phyloP scores from a whole-genome alignment of 2,113 vertebrate genomes.

The Ramphastos sulfuratus region DNA sequence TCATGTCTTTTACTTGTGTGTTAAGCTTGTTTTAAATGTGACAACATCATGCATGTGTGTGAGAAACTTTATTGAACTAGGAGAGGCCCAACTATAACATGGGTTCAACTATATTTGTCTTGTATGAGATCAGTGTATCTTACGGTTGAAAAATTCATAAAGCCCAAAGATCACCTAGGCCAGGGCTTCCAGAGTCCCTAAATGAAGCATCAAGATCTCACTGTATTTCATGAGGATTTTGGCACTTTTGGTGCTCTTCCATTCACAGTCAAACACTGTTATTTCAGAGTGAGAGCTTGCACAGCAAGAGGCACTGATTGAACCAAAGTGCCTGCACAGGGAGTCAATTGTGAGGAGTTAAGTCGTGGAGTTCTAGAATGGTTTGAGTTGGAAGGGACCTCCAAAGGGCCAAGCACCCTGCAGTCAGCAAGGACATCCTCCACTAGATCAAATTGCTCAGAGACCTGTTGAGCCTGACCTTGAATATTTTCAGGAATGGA shows the following conservation, averaged over 20 bases:
- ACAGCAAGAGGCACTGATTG: not conserved
- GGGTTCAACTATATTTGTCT: not conserved
- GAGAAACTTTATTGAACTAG: not conserved
- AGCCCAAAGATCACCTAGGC: fast-evolving
- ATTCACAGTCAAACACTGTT: not conserved
- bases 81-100: not conserved
- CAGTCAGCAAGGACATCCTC: too few relatives aligned
- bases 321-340: not conserved
- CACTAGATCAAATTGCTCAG: too few relatives aligned
- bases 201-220: not conserved
- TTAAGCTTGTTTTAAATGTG: not conserved
- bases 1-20: not conserved
- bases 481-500: too few relatives aligned
- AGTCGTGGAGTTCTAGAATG: not conserved
- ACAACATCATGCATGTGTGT: not conserved
- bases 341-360: not conserved
- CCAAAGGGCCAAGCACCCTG: too few relatives aligned
- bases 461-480: too few relatives aligned
- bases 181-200: not conserved
- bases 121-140: not conserved
- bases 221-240: not conserved
- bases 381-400: too few relatives aligned
- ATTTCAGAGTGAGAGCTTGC: not conserved
- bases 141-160: not conserved
- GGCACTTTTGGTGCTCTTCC: not conserved